Evolutionary conservation across 2,113 vertebrate genomes (phyloP).

Genomic region (Notiomystis cincta): DNA sequence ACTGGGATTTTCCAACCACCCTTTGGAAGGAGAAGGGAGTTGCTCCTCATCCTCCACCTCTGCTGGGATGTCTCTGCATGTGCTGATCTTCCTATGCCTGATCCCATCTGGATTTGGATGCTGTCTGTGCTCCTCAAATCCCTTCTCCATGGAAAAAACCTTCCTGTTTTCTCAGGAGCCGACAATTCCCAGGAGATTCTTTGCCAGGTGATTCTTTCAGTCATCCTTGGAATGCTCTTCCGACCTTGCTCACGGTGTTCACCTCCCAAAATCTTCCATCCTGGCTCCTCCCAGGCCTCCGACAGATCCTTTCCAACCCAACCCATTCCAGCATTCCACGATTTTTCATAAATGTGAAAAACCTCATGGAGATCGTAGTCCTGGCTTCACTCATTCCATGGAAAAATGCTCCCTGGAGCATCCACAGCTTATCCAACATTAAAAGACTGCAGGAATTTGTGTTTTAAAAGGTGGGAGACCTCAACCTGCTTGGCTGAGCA

Average conservation of each 20-base stretch:
- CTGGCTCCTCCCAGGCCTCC: neutral
- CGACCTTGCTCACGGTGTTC: neutral
- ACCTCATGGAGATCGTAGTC: neutral
- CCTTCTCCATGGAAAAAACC: neutral
- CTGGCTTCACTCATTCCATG: rapidly evolving
- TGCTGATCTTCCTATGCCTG: neutral
- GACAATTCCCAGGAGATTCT: neutral
- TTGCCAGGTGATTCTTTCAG: neutral
- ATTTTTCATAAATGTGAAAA: neutral
- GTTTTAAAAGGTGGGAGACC: neutral
- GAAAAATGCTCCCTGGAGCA: neutral
- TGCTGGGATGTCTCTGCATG: neutral
- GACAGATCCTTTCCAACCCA: neutral
- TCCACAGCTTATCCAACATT: neutral
- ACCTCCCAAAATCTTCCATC: neutral
- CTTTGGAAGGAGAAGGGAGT: neutral
- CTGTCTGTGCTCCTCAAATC: neutral
- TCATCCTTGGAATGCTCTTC: neutral
- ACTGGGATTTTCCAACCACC: neutral
- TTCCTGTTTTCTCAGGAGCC: neutral
- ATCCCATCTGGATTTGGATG: neutral
- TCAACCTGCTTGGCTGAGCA: neutral
- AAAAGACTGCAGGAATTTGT: rapidly evolving
- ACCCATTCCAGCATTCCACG: neutral
- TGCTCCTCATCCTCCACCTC: neutral